Base-by-base conservation (phyloP, 1,140 invertebrate species). In the Oedothorax gibbosus region DNA sequence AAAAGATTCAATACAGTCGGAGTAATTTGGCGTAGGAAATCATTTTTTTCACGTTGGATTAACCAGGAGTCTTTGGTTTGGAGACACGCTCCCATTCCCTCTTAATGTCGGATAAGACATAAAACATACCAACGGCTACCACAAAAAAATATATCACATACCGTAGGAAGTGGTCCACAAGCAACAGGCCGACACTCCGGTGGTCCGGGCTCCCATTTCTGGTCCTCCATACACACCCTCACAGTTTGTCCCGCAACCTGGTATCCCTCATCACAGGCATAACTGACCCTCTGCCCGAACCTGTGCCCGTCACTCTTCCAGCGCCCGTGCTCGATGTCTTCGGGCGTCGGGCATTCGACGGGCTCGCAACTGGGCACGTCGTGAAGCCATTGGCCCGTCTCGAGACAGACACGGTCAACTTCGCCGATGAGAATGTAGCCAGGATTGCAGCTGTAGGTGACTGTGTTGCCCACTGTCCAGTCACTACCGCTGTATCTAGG, bases 391-490 rank as follows among this genome's bases (percentile, higher is more conserved):
- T 87, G 87, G 4, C 90, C 90, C 57, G 87, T 81, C 60, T 89
- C 89, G 9, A 88, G 88, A 80, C 91, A 92, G 68, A 89, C 88
- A 15, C 88, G 77, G 4, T 87, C 88, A 1, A 78, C 72, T 64
- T 88, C 78, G 0, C 91, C 91, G 12, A 88, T 87, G 5, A 91
- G 87, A 20, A 88, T 86, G 87, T 90, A 90, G 9, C 90, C 91
- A 18, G 80, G 73, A 50, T 89, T 83, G 85, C 91, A 92, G 0
- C 54, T 72, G 84, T 91, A 91, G 35, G 66, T 88, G 18, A 93
- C 89, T 10, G 77, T 86, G 56, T 87, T 86, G 0, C 87, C 88
- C 18, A 88, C 82, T n/a, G 9, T 88, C 85, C 7, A 90, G 86
- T 64, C 83, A 53, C 69, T 88, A 77, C 64, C 88, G 54, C 20